Conservation (phyloP, 1,140 invertebrate genomes). For the Mya arenaria region DNA sequence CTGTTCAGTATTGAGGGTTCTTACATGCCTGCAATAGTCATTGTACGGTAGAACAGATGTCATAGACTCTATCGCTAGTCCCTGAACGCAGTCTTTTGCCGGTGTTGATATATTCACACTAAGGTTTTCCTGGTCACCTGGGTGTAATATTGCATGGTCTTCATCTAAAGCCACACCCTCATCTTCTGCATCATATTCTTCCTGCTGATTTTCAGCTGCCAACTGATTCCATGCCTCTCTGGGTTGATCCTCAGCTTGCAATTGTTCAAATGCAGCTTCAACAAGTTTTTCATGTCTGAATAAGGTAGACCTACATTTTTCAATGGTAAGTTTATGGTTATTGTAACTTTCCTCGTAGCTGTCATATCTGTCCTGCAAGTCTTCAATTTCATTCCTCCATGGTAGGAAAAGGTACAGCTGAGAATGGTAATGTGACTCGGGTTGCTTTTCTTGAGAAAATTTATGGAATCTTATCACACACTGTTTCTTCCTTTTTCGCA, state of each 20-base stretch:
- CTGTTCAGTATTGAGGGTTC: constrained; percentile 12
- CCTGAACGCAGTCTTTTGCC: background rate
- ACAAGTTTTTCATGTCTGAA: constrained; percentile 24
- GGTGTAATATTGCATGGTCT: background rate
- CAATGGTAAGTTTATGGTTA: constrained; percentile 18
- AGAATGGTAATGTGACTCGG: constrained; percentile 24
- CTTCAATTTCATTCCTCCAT: constrained; percentile 19
- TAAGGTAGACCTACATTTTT: constrained; percentile 26
- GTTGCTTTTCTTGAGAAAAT: constrained; percentile 37
- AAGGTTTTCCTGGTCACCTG: constrained; percentile 28
- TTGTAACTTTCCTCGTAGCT: constrained; percentile 16
- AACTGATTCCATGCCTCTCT: constrained; percentile 35
- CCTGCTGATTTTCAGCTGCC: background rate
- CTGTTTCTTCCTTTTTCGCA: constrained; percentile 8
- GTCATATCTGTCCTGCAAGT: background rate
- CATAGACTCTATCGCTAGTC: background rate
- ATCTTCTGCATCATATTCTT: constrained; percentile 15
- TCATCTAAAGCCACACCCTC: constrained; percentile 13
- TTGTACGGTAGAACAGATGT: background rate
- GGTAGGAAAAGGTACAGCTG: constrained; percentile 40
- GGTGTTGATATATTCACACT: background rate
- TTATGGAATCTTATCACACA: constrained; percentile 42
- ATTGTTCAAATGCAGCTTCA: constrained; percentile 29
- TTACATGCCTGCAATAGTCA: background rate
- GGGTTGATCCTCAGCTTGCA: constrained; percentile 36